A percentile compares a stretch with the other conserved stretches of the same genome.
phyloP scores from a whole-genome alignment of 2,888 invertebrate species.

The Hyles lineata region DNA sequence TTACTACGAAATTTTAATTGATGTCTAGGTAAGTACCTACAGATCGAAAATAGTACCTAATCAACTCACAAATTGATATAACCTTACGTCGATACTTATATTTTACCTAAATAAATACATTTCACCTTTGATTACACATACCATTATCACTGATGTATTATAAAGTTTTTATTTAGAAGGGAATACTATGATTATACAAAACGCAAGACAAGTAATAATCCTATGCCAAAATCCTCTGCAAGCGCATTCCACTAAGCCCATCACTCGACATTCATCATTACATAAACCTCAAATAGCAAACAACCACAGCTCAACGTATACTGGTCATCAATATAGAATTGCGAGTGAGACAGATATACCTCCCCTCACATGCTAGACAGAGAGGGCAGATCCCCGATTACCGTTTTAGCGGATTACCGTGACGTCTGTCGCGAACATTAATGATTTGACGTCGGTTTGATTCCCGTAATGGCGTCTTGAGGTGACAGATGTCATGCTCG shows the following conservation, averaged over 20 bases:
- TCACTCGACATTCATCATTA: not conserved
- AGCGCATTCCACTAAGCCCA: not conserved
- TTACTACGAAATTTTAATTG: too few species aligned
- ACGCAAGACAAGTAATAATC: too few species aligned
- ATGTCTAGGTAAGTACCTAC: too few species aligned
- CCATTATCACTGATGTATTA: too few species aligned
- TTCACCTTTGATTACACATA: too few species aligned
- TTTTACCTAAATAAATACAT: too few species aligned
- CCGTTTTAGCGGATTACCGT: slow-evolving; percentile 61
- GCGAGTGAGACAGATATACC: slow-evolving; percentile 54
- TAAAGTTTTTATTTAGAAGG: too few species aligned
- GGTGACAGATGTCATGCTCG: slow-evolving; percentile 69
- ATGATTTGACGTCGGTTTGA: slow-evolving; percentile 54
- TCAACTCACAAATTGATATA: too few species aligned
- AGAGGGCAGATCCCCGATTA: slow-evolving; percentile 50
- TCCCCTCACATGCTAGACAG: slow-evolving; percentile 37
- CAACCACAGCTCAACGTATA: slow-evolving; percentile 34
- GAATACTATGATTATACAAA: too few species aligned
- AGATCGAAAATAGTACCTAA: too few species aligned
- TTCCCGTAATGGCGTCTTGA: slow-evolving; percentile 71
- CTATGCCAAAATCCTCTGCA: too few species aligned
- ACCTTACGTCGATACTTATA: too few species aligned
- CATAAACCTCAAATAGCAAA: slow-evolving; percentile 32
- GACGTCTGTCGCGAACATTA: slow-evolving; percentile 64
- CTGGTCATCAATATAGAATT: slow-evolving; percentile 52